A percentile compares a stretch with the other conserved stretches of the same genome.
phyloP scores from a whole-genome alignment of 2,797 vertebrate genomes.

The Pseudochirops corinnae region DNA sequence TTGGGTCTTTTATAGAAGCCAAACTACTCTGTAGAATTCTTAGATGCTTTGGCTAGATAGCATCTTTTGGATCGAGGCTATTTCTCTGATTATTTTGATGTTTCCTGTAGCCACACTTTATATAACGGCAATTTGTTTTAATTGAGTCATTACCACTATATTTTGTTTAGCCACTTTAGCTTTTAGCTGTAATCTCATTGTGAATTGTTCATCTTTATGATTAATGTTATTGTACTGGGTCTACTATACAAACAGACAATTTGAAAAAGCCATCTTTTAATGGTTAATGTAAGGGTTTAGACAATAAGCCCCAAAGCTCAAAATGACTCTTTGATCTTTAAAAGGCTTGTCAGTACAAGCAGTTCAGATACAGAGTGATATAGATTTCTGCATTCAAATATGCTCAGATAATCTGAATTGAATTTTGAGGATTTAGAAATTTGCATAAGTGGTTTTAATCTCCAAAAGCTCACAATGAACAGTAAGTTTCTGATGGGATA shows the following conservation, averaged over 20 bases:
- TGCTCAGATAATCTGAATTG: constrained; percentile 69
- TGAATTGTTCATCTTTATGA: constrained; percentile 79
- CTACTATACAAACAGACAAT: constrained; percentile 65
- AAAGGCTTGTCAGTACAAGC: constrained; percentile 65
- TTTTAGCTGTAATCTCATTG: constrained; percentile 78
- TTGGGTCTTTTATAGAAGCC: constrained; percentile 75
- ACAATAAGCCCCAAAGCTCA: constrained; percentile 57
- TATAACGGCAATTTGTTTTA: constrained; percentile 79
- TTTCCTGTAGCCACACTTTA: constrained; percentile 67
- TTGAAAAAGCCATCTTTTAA: constrained; percentile 67
- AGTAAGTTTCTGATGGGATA: constrained; percentile 56
- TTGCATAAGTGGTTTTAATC: constrained; percentile 74
- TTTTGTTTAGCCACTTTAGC: constrained; percentile 78
- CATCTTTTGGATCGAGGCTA: constrained; percentile 73
- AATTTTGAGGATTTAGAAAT: constrained; percentile 66
- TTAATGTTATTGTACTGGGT: constrained; percentile 76
- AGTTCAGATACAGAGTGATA: constrained; percentile 52
- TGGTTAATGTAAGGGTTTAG: constrained; percentile 70
- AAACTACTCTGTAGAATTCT: constrained; percentile 71
- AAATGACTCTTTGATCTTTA: constrained; percentile 72
- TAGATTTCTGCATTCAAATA: constrained; percentile 62
- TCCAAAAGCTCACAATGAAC: constrained; percentile 68
- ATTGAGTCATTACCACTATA: constrained; percentile 78
- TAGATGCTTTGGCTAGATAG: constrained; percentile 70
- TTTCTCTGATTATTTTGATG: constrained; percentile 68